A percentile compares a stretch with the other conserved stretches of the same genome.
Evolutionary conservation across 2,113 vertebrate genomes (phyloP).

Genomic region (Eulacestoma nigropectus): DNA sequence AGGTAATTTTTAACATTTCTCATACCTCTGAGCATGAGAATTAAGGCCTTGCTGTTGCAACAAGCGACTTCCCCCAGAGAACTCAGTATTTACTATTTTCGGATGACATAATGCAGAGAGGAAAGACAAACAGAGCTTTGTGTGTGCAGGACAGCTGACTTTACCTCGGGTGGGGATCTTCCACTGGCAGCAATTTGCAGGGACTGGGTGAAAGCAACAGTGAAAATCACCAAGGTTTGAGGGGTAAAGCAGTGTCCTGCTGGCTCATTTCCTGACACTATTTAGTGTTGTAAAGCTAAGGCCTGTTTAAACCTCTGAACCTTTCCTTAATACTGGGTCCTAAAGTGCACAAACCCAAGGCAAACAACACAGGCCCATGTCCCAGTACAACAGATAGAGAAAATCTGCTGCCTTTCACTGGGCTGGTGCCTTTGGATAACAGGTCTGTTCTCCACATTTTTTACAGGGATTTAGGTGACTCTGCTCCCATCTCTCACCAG

Average conservation of each 20-base stretch:
- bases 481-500: not conserved
- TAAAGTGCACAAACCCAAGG: conserved; percentile 3
- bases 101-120: not conserved
- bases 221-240: not conserved
- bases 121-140: not conserved
- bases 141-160: not conserved
- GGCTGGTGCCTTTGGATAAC: not conserved
- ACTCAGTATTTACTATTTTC: not conserved
- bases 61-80: not conserved
- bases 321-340: not conserved
- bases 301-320: not conserved
- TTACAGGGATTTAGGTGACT: not conserved
- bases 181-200: not conserved
- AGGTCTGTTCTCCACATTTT: not conserved
- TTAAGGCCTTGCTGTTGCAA: not conserved
- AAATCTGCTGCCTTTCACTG: not conserved
- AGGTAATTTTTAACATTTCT: not conserved
- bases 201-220: not conserved
- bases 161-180: not conserved
- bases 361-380: not conserved
- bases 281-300: not conserved
- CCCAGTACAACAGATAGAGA: not conserved
- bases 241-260: not conserved
- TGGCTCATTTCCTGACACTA: not conserved
- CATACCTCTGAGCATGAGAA: rapidly evolving